A percentile compares a stretch with the other conserved stretches of the same genome.
Evolutionary conservation across 2,888 invertebrate species (phyloP).

Genomic region (Dicranocentrus wangi): DNA sequence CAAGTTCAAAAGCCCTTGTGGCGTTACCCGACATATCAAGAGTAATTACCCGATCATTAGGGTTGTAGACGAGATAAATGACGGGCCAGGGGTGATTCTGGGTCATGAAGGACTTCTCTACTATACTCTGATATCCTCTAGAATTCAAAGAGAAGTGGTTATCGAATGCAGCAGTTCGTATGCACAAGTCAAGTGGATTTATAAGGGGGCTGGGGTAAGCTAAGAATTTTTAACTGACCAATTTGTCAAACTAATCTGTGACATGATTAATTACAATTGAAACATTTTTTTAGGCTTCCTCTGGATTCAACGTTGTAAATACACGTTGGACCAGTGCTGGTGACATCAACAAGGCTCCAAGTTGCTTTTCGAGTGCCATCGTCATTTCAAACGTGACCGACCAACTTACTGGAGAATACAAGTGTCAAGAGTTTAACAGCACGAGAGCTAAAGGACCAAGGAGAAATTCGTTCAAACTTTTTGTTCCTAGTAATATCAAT

Average conservation of each 20-base stretch:
- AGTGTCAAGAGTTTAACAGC: constrained; percentile 46
- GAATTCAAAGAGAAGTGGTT: constrained; percentile 56
- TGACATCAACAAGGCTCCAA: constrained; percentile 30
- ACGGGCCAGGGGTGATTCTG: constrained; percentile 53
- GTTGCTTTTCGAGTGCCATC: constrained; percentile 60
- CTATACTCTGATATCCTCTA: constrained; percentile 51
- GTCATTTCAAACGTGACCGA: constrained; percentile 63
- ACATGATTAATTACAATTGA: neutral
- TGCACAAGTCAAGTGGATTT: constrained; percentile 61
- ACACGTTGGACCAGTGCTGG: constrained; percentile 54
- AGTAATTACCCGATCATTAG: constrained; percentile 41
- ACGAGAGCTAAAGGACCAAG: constrained; percentile 24
- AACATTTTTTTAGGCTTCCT: constrained; percentile 49
- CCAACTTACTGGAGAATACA: constrained; percentile 65
- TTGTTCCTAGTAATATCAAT: constrained; percentile 60
- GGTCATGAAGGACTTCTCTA: constrained; percentile 45
- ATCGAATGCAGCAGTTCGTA: constrained; percentile 62
- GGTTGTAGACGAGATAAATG: constrained; percentile 51
- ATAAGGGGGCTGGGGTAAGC: constrained; percentile 63
- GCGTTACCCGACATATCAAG: constrained; percentile 33
- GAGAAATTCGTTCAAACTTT: constrained; percentile 59
- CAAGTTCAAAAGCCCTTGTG: constrained; percentile 41
- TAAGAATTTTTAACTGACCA: constrained; percentile 27
- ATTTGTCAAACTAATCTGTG: no score
- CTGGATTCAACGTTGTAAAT: constrained; percentile 62